Conservation (phyloP, 2,888 invertebrate genomes). For the Subacronicta megacephala region DNA sequence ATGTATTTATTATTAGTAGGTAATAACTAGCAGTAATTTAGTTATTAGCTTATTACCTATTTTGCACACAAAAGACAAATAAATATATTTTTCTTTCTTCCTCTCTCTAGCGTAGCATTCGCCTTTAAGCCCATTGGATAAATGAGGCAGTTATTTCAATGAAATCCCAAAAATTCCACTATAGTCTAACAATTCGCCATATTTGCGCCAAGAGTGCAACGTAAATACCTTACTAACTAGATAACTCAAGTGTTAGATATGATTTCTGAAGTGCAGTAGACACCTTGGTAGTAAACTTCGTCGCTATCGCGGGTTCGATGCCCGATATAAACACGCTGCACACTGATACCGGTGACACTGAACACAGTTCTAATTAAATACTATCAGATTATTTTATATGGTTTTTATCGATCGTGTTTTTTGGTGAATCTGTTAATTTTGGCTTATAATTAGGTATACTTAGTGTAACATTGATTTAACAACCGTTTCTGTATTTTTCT, state of each 20-base stretch:
- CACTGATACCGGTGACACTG: constrained; percentile 75
- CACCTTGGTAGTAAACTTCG: constrained; percentile 87
- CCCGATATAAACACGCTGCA: constrained; percentile 68
- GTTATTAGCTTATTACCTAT: too few species aligned
- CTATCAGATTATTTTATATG: constrained; percentile 44
- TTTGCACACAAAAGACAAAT: too few species aligned
- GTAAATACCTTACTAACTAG: constrained; percentile 44
- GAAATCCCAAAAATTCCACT: constrained; percentile 8
- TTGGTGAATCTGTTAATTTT: constrained; percentile 15
- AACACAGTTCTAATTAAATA: constrained; percentile 62
- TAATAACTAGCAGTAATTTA: too few species aligned
- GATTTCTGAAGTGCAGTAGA: constrained; percentile 60
- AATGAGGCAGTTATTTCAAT: too few species aligned
- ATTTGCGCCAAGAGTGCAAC: constrained; percentile 48
- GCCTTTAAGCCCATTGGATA: too few species aligned
- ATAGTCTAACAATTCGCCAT: constrained; percentile 29
- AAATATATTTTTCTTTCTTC: too few species aligned
- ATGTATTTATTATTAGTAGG: too few species aligned
- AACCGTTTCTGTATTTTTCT: too few species aligned
- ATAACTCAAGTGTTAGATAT: constrained; percentile 49
- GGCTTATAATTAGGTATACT: too few species aligned
- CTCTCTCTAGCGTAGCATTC: too few species aligned
- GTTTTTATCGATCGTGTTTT: constrained; percentile 28
- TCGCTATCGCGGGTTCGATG: constrained; percentile 76
- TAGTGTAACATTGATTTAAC: too few species aligned